Percentiles rank a stretch among this genome's conserved stretches.
Conservation (phyloP, 2,888 invertebrate genomes). For the Tryphoninae sp. region DNA sequence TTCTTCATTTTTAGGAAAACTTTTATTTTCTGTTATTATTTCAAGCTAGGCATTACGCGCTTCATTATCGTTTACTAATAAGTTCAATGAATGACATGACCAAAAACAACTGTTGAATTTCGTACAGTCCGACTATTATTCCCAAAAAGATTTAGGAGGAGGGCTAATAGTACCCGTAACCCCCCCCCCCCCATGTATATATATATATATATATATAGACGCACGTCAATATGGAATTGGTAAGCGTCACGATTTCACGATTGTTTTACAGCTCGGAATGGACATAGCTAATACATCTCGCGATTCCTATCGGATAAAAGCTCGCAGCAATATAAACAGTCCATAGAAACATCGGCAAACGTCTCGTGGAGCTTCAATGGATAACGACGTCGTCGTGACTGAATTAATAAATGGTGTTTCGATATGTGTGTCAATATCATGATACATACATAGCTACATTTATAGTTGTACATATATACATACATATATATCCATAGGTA, state of each 20-base stretch:
- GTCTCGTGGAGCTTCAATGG: constrained; percentile 20
- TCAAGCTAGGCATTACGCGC: no score
- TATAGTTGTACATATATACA: constrained; percentile 1
- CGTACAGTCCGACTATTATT: no score
- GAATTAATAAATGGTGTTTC: constrained; percentile 46
- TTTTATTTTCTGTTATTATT: no score
- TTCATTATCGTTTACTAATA: no score
- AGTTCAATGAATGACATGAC: no score
- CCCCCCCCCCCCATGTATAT: no score
- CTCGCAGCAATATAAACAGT: neutral
- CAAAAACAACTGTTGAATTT: no score
- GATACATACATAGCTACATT: neutral
- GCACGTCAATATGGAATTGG: constrained; percentile 19
- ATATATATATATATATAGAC: neutral
- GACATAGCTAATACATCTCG: constrained; percentile 1
- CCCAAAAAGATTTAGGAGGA: no score
- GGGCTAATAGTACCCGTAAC: no score
- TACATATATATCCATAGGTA: constrained; percentile 12
- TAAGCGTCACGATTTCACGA: constrained; percentile 47
- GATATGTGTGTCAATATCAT: constrained; percentile 1
- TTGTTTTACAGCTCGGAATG: constrained; percentile 46
- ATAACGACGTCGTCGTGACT: constrained; percentile 52
- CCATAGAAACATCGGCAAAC: constrained; percentile 19
- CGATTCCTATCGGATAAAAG: constrained; percentile 29
- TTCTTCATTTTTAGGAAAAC: no score